Conservation (phyloP, 1,140 invertebrate species). For the Andrena cerasifolii region DNA sequence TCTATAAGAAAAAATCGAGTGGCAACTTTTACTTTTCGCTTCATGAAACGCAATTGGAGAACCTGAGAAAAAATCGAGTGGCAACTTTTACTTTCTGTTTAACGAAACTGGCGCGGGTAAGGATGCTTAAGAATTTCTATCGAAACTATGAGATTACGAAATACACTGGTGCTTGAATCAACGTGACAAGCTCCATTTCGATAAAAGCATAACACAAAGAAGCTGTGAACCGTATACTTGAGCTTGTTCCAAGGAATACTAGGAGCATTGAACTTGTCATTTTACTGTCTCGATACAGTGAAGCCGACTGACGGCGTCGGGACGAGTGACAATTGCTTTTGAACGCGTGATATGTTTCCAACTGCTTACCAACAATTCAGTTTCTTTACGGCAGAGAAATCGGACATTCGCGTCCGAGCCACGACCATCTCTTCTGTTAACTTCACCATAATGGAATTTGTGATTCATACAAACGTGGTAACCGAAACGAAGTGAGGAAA, state of each 20-base stretch:
- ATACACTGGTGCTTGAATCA: not conserved
- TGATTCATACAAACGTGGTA: slow-evolving; percentile 7
- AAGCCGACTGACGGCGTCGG: not conserved
- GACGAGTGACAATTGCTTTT: not conserved
- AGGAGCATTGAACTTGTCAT: not conserved
- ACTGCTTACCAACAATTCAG: slow-evolving; percentile 93
- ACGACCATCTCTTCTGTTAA: slow-evolving; percentile 96
- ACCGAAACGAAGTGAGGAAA: not conserved
- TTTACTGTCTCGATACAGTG: not conserved
- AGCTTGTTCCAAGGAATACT: not conserved
- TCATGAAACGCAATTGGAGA: too few species aligned
- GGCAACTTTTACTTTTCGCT: not conserved
- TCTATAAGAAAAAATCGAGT: too few species aligned
- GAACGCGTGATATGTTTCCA: not conserved
- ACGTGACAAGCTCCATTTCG: not conserved
- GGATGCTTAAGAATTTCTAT: not conserved
- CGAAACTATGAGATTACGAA: not conserved
- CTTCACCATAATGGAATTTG: slow-evolving; percentile 85
- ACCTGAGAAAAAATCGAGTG: too few species aligned
- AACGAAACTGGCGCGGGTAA: not conserved
- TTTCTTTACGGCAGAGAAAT: slow-evolving; percentile 91
- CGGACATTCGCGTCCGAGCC: slow-evolving; percentile 92
- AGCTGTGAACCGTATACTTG: slow-evolving; percentile 3
- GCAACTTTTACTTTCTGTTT: not conserved
- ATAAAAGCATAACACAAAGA: not conserved